A percentile compares a stretch with the other conserved stretches of the same genome.
These are phyloP conservation scores for Caenorhabditis parvicauda DNA, from an alignment of 2,888 invertebrate species.

Conservation along the genomic window DNA sequence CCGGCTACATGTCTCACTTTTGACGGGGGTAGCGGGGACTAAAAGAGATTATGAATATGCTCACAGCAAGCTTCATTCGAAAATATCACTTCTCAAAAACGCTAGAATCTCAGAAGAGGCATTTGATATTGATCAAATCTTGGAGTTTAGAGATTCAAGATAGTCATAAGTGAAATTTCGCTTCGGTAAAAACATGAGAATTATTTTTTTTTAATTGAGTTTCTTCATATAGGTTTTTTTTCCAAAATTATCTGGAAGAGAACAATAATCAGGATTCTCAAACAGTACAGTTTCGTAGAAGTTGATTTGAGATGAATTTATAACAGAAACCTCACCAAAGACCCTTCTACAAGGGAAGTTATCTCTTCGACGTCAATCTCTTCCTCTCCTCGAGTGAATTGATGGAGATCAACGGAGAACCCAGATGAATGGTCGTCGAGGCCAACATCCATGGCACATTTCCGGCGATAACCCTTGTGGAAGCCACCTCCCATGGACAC, in stretches of 20 bases:
- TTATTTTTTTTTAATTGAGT: too few species aligned
- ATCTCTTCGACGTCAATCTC: slow-evolving; percentile 30
- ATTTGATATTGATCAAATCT: too few species aligned
- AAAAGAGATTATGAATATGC: background rate
- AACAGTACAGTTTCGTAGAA: too few species aligned
- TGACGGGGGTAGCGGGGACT: slow-evolving; percentile 22
- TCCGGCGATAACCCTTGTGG: slow-evolving; percentile 28
- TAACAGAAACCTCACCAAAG: slow-evolving; percentile 26
- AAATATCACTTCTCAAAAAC: too few species aligned
- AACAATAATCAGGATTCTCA: background rate
- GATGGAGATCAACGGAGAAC: slow-evolving; percentile 36
- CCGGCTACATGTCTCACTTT: slow-evolving; percentile 24
- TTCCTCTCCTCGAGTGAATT: slow-evolving; percentile 25
- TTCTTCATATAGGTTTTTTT: background rate
- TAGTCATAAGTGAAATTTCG: too few species aligned
- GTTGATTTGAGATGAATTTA: too few species aligned
- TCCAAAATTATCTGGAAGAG: background rate
- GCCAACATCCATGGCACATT: slow-evolving; percentile 38
- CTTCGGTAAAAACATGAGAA: too few species aligned
- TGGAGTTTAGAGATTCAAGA: too few species aligned
- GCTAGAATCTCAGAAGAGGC: too few species aligned
- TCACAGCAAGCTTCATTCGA: background rate
- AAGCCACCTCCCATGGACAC: slow-evolving; percentile 40
- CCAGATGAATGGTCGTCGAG: slow-evolving; percentile 13
- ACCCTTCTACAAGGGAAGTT: slow-evolving; percentile 27